Evolutionary conservation across 2,113 vertebrate genomes (phyloP), one percentile per base, ranked within the genome.

Genomic region (Platycercus adscitus): DNA sequence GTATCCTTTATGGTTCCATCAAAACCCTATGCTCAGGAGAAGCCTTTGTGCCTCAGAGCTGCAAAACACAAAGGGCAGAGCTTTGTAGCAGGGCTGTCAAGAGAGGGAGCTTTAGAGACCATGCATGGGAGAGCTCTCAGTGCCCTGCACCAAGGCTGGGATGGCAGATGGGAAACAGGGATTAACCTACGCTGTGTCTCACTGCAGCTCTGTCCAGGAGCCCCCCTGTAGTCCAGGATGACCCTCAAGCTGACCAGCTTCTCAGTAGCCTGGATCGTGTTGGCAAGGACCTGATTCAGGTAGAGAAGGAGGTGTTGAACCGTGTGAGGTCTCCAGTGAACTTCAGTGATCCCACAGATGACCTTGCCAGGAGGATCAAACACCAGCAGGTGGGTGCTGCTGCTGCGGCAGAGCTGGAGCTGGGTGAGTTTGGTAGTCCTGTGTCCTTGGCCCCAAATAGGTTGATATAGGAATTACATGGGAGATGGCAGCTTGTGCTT

Each of bases 381-480:
- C 98, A 98, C 16, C 99, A 99, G 92, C 97, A 99, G 98, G 99
- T 99, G 92, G 96, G 97, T 70, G 73, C 46, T 46, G 60, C 75
- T 21, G 46, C 46, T 35, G 39, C 0, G 1, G 35, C 33, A 0
- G 7, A 33, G 44, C 1, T 56, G 68, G 66, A 66, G 70, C 29
- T 55, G 63, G 55, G 46, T 37, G n/a, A 41, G 47, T 17, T n/a
- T 53, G 61, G 78, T n/a, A 29, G 43, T 0, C 0, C 33, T 29
- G 12, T 76, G 33, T 55, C 70, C 63, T 56, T 41, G 65, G 39
- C 24, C 70, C 55, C 71, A 39, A 93, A 26, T 28, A 91, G 58
- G 13, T 12, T 43, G 35, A 25, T 10, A 1, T 1, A 18, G 37
- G 25, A 83, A 46, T 56, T 28, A 26, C 24, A 6, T 1, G 0